Evolutionary conservation across 2,888 invertebrate species (phyloP), one percentile per base, ranked within the genome.

Genomic region (Desoria tigrina): DNA sequence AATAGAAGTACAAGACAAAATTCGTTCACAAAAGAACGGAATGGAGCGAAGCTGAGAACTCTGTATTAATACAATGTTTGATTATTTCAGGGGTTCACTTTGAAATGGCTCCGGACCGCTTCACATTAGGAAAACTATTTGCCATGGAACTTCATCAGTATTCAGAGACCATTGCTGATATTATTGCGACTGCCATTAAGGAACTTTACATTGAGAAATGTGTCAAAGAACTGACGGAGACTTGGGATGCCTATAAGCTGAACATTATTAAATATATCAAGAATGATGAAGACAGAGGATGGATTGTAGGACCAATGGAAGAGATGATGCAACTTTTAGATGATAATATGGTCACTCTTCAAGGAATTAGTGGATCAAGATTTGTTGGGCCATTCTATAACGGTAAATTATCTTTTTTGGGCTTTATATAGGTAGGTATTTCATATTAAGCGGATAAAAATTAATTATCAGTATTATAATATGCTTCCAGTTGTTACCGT

Each of bases 81-180:
- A n/a, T n/a, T n/a, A n/a, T n/a, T n/a, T n/a, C n/a, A n/a, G n/a
- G n/a, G 16, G 84, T 87, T 77, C 82, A 85, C 69, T 94, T 94
- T 79, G 93, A 94, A 77, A 93, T 94, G 89, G 85, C 90, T 1
- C 88, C 92, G 2, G 89, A 91, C 23, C 85, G 89, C n/a, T 94
- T 95, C 77, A 94, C 94, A 0, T 81, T 95, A 67, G 91, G 92
- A 66, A 92, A 94, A 78, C 90, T 95, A 87, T 95, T 95, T 79
- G 86, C 89, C 1, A 94, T 95, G 94, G 90, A 95, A 77, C 81
- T 94, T 66, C 90, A 92, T 77, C 86, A 88, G 72, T 92, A 90
- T 78, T 78, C 80, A 39, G 91, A 92, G 0, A 88, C 90, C 3
- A 93, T 93, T 42, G 89, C 89, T 76, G 87, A 88, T 78, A 94